These are phyloP conservation scores for Phylloscopus collybita DNA, from an alignment of 2,797 vertebrate species.

Conservation along the genomic window DNA sequence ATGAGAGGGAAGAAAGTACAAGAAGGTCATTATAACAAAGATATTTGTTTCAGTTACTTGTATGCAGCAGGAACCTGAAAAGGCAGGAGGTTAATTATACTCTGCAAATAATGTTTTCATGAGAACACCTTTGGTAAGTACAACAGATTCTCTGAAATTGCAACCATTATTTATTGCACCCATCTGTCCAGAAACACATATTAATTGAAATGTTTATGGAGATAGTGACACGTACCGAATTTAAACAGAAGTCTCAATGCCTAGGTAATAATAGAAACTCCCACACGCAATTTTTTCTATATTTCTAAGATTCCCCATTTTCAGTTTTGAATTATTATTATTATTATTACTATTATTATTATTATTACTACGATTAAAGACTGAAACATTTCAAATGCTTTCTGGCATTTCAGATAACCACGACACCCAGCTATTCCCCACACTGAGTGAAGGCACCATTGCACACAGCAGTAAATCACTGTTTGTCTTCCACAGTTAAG, in stretches of 20 bases:
- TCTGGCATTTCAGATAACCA: not conserved
- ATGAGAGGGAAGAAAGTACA: not conserved
- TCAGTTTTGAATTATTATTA: not conserved
- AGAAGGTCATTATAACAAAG: not conserved
- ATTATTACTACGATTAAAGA: not conserved
- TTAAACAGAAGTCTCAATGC: not conserved
- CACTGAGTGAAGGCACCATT: not conserved
- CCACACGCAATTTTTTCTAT: not conserved
- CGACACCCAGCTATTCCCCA: not conserved
- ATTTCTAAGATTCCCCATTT: not conserved
- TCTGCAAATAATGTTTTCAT: slow-evolving; percentile 6
- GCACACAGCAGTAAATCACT: not conserved
- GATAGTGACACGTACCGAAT: not conserved
- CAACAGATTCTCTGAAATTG: slow-evolving; percentile 1
- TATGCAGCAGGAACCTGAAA: not conserved
- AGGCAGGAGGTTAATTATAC: slow-evolving; percentile 23
- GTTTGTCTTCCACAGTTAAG: not conserved
- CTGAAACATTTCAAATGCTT: not conserved
- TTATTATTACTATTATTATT: not conserved
- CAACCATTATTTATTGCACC: not conserved
- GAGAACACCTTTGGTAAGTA: not conserved
- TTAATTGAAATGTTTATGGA: not conserved
- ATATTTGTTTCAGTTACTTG: not conserved
- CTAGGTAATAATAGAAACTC: not conserved
- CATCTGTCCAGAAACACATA: not conserved